Percentiles rank a stretch among this genome's conserved stretches.
Conservation (phyloP, 2,797 vertebrate species). For the Psittacula echo region DNA sequence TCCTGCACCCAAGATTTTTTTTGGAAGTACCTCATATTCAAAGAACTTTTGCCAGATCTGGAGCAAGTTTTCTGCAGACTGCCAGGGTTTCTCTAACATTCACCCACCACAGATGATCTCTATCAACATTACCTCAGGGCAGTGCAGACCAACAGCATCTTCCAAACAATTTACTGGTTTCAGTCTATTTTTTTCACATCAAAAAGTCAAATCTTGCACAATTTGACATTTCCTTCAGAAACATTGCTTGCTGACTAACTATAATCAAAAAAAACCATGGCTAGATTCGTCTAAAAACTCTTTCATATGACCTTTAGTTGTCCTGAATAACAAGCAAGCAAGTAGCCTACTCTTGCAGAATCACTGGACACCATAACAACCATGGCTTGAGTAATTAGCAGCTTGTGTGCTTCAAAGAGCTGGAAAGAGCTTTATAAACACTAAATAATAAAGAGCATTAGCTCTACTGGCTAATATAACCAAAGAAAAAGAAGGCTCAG, state of each 20-base stretch:
- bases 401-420: not conserved
- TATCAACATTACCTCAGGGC: not conserved
- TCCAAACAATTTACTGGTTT: not conserved
- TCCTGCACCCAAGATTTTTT: not conserved
- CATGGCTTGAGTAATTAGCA: not conserved
- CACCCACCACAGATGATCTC: not conserved
- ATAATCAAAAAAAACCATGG: not conserved
- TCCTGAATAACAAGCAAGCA: not conserved
- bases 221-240: not conserved
- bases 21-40: not conserved
- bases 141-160: not conserved
- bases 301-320: not conserved
- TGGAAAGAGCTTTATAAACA: not conserved
- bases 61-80: not conserved
- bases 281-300: not conserved
- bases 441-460: not conserved
- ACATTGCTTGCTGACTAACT: not conserved
- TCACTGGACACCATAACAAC: not conserved
- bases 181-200: not conserved
- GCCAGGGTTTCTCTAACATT: not conserved
- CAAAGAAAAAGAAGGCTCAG: not conserved
- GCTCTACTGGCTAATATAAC: not conserved
- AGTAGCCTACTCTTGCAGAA: not conserved
- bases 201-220: conserved; percentile 15
- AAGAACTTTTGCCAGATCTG: not conserved